Evolutionary conservation across 64 coral and sea anemone species (phyloP).

Genomic region (Pachyseris speciosa): DNA sequence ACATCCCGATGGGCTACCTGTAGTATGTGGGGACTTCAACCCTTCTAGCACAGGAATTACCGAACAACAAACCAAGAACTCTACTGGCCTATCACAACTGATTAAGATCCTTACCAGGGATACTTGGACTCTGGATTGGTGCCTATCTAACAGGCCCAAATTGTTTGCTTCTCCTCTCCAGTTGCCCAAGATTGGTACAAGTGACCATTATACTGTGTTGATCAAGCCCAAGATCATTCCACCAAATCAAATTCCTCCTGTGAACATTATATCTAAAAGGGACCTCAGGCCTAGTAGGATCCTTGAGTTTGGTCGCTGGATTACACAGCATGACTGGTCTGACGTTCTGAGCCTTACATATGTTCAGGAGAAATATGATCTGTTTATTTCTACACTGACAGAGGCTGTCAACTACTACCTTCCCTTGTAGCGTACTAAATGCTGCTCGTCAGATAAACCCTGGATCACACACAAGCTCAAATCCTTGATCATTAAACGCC

Average conservation of each 20-base stretch:
- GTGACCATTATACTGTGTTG: slow-evolving; percentile 47
- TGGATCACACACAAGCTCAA: too few species aligned
- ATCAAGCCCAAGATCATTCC: background rate
- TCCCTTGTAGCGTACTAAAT: too few species aligned
- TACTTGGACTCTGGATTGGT: slow-evolving; percentile 26
- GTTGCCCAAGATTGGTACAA: slow-evolving; percentile 31
- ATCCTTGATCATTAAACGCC: too few species aligned
- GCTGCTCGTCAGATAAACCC: too few species aligned
- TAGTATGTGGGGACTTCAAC: slow-evolving; percentile 38
- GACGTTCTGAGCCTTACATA: background rate
- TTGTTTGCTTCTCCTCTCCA: slow-evolving; percentile 4
- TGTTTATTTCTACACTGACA: too few species aligned
- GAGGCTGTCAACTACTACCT: too few species aligned
- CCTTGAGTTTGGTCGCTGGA: background rate
- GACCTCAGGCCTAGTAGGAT: background rate
- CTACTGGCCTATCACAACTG: slow-evolving; percentile 8
- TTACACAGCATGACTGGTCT: background rate
- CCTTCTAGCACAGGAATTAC: slow-evolving; percentile 4
- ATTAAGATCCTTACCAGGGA: slow-evolving; percentile 59
- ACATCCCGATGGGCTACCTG: slow-evolving; percentile 9
- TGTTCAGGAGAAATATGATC: background rate
- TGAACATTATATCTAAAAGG: background rate
- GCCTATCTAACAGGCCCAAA: slow-evolving; percentile 37
- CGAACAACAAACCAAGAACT: background rate
- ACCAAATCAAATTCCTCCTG: background rate